phyloP scores from a whole-genome alignment of 2,113 vertebrate genomes.

The Alethe diademata region DNA sequence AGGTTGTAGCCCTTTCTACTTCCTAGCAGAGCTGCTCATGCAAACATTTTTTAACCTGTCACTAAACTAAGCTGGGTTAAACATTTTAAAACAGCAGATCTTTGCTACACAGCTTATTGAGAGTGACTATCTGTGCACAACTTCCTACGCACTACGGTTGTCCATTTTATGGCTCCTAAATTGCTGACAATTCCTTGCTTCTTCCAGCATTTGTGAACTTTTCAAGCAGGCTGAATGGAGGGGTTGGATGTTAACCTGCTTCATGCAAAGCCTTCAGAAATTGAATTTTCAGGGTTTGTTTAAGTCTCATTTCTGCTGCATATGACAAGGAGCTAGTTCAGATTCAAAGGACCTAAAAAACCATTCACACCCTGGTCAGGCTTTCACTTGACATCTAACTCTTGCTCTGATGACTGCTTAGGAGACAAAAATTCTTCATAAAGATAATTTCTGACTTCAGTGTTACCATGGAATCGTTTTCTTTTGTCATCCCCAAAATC shows the following conservation, averaged over 20 bases:
- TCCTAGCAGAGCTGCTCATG: background rate
- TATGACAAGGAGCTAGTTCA: background rate
- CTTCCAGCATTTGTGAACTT: background rate
- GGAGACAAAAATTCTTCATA: background rate
- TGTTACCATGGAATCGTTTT: background rate
- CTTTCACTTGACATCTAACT: background rate
- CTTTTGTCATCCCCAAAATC: background rate
- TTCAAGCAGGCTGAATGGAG: background rate
- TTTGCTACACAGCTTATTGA: background rate
- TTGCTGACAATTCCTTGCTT: background rate
- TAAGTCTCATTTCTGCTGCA: background rate
- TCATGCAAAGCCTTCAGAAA: background rate
- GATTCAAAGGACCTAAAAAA: background rate
- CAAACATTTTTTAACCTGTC: background rate
- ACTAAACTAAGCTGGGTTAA: background rate
- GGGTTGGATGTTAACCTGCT: background rate
- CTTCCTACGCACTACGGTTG: background rate
- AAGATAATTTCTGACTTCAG: background rate
- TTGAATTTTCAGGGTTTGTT: background rate
- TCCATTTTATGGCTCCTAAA: background rate
- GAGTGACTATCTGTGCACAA: background rate
- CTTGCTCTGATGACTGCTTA: background rate
- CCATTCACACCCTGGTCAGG: background rate
- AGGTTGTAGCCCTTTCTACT: background rate
- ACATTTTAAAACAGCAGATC: background rate